These are phyloP conservation scores for Pteropus rufus DNA, from an alignment of 2,797 vertebrate species.

Conservation along the genomic window DNA sequence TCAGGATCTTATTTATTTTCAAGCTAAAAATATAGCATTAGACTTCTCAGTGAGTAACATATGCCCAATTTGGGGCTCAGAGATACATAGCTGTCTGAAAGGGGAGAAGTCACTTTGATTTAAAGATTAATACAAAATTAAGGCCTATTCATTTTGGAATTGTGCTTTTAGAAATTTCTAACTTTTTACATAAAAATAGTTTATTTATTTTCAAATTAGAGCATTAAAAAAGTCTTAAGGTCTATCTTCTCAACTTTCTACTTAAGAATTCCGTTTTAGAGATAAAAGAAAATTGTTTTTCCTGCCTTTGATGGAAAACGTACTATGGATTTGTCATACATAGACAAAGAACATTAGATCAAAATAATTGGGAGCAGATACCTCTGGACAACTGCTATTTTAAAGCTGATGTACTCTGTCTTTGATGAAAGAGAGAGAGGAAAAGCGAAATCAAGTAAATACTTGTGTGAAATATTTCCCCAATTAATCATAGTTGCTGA, in stretches of 20 bases:
- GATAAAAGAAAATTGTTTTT: slow-evolving; percentile 63
- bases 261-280: slow-evolving; percentile 31
- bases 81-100: not conserved
- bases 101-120: not conserved
- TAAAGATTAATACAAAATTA: not conserved
- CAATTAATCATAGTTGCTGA: not conserved
- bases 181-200: not conserved
- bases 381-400: slow-evolving; percentile 34
- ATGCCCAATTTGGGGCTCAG: not conserved
- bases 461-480: not conserved
- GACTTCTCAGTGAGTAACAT: not conserved
- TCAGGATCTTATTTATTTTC: not conserved
- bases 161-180: not conserved
- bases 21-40: not conserved
- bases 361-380: slow-evolving; percentile 51
- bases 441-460: not conserved
- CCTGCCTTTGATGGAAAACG: slow-evolving; percentile 47
- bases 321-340: slow-evolving; percentile 43
- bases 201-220: slow-evolving; percentile 35
- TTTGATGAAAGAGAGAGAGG: not conserved
- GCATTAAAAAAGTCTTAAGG: not conserved
- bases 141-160: not conserved
- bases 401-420: not conserved
- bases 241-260: slow-evolving; percentile 37
- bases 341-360: slow-evolving; percentile 55